Conservation (phyloP, 2,113 vertebrate genomes). For the Galbula dea region DNA sequence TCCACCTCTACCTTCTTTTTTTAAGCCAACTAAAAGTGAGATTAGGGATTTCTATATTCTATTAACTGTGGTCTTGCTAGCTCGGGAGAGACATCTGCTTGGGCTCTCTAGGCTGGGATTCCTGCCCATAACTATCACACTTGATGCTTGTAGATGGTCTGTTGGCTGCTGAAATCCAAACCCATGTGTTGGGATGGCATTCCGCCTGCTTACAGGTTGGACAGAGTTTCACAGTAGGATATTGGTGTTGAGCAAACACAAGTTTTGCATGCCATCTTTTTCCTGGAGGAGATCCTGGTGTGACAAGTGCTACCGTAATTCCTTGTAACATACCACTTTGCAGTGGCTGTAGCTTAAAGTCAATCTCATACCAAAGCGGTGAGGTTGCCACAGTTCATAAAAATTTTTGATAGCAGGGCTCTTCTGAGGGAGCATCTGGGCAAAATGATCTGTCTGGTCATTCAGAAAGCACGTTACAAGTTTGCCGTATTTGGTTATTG, state of each 20-base stretch:
- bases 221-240: conserved; percentile 41
- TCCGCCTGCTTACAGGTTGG: conserved; percentile 55
- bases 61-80: conserved; percentile 24
- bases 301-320: background rate
- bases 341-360: background rate
- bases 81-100: conserved; percentile 46
- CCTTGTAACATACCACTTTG: background rate
- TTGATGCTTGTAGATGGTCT: conserved; percentile 65
- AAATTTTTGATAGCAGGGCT: background rate
- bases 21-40: background rate
- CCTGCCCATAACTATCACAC: conserved; percentile 57
- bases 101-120: conserved; percentile 56
- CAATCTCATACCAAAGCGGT: background rate
- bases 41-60: conserved; percentile 8
- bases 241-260: conserved; percentile 43
- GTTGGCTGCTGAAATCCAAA: conserved; percentile 65
- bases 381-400: background rate
- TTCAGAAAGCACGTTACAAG: background rate
- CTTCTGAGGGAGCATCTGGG: background rate
- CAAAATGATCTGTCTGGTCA: background rate
- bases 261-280: conserved; percentile 44
- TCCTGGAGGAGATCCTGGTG: conserved; percentile 38
- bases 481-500: background rate
- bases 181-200: conserved; percentile 64
- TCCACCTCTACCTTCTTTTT: background rate